Base-by-base conservation (phyloP, 2,113 vertebrate genomes). In the Hippoglossus stenolepis region DNA sequence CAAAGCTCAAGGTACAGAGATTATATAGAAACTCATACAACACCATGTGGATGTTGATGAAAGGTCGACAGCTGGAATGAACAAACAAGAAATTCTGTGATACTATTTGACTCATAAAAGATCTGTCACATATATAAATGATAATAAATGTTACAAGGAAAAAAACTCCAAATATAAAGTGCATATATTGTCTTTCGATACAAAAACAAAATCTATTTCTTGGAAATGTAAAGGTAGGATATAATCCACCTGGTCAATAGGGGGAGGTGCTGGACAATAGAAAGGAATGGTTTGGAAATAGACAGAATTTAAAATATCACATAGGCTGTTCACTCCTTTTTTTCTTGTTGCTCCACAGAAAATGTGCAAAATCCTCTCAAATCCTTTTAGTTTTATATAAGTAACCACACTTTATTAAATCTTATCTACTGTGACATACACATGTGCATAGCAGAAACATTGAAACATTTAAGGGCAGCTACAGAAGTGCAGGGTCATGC, bases 171-270 rank as follows among this genome's bases (percentile, higher is more conserved):
- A 43, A 43, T 43, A 12, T 43, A 43, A 43, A 43, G 40, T 43
- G 40, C 10, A 40, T 40, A 3, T 11, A 40, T 40, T 12, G 38
- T 40, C 12, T 40, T 40, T 12, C 31, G 24, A 24, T 7, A 5
- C 31, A 38, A 15, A 13, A 45, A 45, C 15, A 49, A 5, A 18
- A 12, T 49, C 5, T 4, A 49, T 49, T 31, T 31, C 51, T n/a
- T 49, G 17, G 51, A n/a, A 40, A 69, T 56, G 54, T 20, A 24
- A 24, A 69, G 18, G 20, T 63, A 54, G 0, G 13, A 47, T 23
- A 17, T 68, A 53, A 54, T 77, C 12, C 26, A 69, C 59, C 49
- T 62, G 66, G 38, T 62, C 63, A 73, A 47, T 56, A 60, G 64
- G 43, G 65, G 51, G 63, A 60, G 20, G 20, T 54, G 20, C 51